Evolutionary conservation across 92 coral and sea anemone genomes (phyloP).

Genomic region (Anthopleura xanthogrammica): DNA sequence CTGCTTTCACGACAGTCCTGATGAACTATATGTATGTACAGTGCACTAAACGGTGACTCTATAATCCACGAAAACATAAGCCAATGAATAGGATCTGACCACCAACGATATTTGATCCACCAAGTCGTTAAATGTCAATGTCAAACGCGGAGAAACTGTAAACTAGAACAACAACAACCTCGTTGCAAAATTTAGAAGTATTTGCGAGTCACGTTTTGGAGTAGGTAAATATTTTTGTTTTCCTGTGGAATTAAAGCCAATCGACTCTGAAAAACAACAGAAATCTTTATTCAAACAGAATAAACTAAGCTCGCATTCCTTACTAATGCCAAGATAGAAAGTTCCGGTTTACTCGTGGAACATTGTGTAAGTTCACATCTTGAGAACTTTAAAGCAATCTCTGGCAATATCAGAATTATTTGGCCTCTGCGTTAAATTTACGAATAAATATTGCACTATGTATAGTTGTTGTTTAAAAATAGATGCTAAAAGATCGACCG

Average conservation of each 20-base stretch:
- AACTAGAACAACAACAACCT: neutral
- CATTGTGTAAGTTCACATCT: neutral
- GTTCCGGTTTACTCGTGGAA: neutral
- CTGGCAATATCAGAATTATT: neutral
- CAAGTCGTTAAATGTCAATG: slow-evolving; percentile 3
- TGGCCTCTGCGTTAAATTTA: neutral
- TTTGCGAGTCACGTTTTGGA: neutral
- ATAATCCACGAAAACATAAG: neutral
- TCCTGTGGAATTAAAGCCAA: neutral
- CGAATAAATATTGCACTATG: neutral
- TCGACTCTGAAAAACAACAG: neutral
- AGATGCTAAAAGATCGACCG: neutral
- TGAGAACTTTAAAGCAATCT: neutral
- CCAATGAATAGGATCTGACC: neutral
- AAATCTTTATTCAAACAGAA: slow-evolving; percentile 19
- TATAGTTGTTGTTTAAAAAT: neutral
- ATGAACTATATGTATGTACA: neutral
- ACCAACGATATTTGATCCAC: neutral
- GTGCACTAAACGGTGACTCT: neutral
- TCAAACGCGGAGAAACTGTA: neutral
- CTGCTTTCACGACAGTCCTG: neutral
- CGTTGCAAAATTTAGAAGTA: neutral
- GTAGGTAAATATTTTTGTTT: slow-evolving; percentile 9
- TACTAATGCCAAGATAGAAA: neutral
- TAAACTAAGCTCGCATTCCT: neutral